Evolutionary conservation across 2,888 invertebrate genomes (phyloP).

Genomic region (Apeira syringaria): DNA sequence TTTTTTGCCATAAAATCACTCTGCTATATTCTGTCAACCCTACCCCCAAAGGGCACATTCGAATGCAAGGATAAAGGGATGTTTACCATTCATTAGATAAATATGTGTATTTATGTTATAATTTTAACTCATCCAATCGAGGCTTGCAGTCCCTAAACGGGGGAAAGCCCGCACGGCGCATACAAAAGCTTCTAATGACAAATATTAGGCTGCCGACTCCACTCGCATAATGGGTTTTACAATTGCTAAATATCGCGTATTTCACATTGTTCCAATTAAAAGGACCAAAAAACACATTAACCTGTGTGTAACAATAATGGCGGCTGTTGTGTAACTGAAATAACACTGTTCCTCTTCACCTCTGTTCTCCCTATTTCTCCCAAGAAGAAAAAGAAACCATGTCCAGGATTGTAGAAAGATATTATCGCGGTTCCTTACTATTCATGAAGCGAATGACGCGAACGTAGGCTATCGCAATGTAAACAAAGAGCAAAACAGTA

Average conservation of each 20-base stretch:
- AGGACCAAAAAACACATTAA: constrained; percentile 49
- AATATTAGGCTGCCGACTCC: constrained; percentile 67
- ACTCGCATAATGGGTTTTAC: constrained; percentile 70
- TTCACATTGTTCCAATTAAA: constrained; percentile 57
- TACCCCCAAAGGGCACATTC: constrained; percentile 66
- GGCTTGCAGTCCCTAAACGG: constrained; percentile 41
- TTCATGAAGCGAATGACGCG: too few species aligned
- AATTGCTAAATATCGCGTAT: constrained; percentile 59
- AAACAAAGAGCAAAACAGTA: too few species aligned
- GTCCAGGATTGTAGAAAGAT: too few species aligned
- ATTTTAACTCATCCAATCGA: constrained; percentile 61
- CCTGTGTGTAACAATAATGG: constrained; percentile 39
- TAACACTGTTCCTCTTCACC: too few species aligned
- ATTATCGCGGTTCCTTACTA: too few species aligned
- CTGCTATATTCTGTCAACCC: constrained; percentile 7
- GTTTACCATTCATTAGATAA: constrained; percentile 46
- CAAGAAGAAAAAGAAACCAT: too few species aligned
- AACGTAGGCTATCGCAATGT: too few species aligned
- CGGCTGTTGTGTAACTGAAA: constrained; percentile 3
- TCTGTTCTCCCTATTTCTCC: too few species aligned
- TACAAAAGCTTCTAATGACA: constrained; percentile 76
- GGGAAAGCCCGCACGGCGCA: constrained; percentile 52
- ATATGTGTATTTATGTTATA: constrained; percentile 60
- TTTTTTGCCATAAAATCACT: not conserved
- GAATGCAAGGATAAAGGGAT: constrained; percentile 56